Conservation (phyloP, 2,797 vertebrate species). For the Crenuchus spilurus region DNA sequence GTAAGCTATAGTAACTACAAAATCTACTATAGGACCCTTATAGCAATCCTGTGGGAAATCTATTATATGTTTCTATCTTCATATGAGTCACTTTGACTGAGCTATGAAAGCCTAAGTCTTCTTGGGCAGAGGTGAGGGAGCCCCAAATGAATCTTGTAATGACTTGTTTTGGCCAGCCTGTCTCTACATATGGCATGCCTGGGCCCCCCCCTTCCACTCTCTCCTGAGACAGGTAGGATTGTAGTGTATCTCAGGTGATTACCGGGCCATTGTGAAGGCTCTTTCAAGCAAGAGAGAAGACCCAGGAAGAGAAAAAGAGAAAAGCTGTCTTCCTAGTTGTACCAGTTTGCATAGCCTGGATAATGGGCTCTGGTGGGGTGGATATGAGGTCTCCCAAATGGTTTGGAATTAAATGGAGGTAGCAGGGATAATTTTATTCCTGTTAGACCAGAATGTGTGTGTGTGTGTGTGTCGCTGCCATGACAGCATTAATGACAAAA, state of each 20-base stretch:
- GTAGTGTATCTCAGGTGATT: conserved; percentile 46
- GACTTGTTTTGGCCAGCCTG: conserved; percentile 50
- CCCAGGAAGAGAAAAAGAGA: background rate
- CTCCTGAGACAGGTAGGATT: conserved; percentile 47
- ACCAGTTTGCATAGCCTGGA: conserved; percentile 60
- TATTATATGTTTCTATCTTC: too few relatives aligned
- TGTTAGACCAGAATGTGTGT: conserved; percentile 11
- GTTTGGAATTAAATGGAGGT: conserved; percentile 62
- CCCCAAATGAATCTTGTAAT: conserved; percentile 51
- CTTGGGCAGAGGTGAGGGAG: conserved; percentile 36
- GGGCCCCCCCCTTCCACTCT: conserved; percentile 27
- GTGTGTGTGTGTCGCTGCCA: conserved; percentile 3
- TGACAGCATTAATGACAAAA: conserved; percentile 63
- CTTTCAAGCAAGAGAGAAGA: conserved; percentile 20
- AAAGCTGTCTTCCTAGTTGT: conserved; percentile 14
- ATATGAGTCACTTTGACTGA: background rate
- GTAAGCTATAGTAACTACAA: too few relatives aligned
- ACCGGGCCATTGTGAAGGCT: conserved; percentile 26
- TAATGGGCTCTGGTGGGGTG: conserved; percentile 78
- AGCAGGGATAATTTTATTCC: conserved; percentile 75
- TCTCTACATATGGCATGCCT: conserved; percentile 28
- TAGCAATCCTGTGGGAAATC: too few relatives aligned
- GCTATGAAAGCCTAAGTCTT: conserved; percentile 4
- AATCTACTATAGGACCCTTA: too few relatives aligned
- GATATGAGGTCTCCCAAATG: conserved; percentile 73